Evolutionary conservation across 2,888 invertebrate genomes (phyloP), one percentile per base, ranked within the genome.

Genomic region (Odontothrips loti): DNA sequence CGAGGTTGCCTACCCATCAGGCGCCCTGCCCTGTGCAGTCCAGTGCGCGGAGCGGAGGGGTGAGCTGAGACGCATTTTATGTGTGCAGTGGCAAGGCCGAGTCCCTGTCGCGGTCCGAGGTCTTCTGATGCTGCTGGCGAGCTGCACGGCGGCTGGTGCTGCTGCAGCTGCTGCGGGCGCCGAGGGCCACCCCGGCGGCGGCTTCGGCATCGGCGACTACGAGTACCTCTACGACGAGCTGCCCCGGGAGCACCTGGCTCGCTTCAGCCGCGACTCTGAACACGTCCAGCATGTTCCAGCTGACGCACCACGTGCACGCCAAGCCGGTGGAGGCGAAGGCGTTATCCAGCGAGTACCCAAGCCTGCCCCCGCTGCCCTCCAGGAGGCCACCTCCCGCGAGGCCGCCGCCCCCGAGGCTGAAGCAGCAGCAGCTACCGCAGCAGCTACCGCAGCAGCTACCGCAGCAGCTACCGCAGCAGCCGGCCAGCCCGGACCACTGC

Each of bases 241-340:
- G 68, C 68, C 68, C 23, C n/a, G 68, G 9, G 68, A 68, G 68
- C 68, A 68, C 68, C 68, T 68, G 68, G 68, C 23, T 6, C 68
- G 68, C 68, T 58, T 17, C 58, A 15, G 68, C 68, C 68, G 68
- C 68, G 23, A 68, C 68, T 17, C 68, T 3, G 68, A 68, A 23
- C 68, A 68, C 68, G 68, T 68, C n/a, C 68, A 68, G 68, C 68
- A 68, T 68, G 68, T 68, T 68, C 68, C 68, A 68, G 68, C 68
- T 68, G 68, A n/a, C 68, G 68, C 68, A 68, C 23, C 68, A 68
- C 68, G 68, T 68, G 68, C 68, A 68, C 68, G 23, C 68, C 63
- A 63, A 20, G 63, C n/a, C 63, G 9, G 2, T n/a, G 23, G 6
- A 23, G 68, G 8, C 68, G 68, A 68, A 23, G 11, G 23, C 23